Conservation (phyloP, 2,797 vertebrate genomes). For the Manis pentadactyla region DNA sequence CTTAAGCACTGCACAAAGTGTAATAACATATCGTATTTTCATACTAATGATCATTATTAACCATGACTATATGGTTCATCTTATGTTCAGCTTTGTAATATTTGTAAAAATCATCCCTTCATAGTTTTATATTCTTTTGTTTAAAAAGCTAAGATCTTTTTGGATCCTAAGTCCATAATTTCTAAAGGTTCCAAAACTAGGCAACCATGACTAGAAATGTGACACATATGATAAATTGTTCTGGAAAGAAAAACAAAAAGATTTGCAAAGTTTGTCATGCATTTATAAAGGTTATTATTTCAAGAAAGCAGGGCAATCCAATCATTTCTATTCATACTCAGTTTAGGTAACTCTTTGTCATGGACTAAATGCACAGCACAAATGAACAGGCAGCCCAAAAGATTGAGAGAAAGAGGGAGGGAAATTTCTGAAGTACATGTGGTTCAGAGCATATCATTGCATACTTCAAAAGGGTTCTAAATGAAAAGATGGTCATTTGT, state of each 20-base stretch:
- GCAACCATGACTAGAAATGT: not conserved
- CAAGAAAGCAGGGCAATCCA: not conserved
- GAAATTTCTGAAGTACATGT: conserved; percentile 4
- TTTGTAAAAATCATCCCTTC: not conserved
- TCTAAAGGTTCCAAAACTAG: conserved; percentile 46
- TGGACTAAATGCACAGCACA: not conserved
- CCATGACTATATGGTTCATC: not conserved
- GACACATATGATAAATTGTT: conserved; percentile 43
- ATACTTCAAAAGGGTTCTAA: not conserved
- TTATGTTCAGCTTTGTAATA: not conserved
- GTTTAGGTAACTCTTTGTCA: conserved; percentile 32
- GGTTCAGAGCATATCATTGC: not conserved
- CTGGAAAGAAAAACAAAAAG: conserved; percentile 30
- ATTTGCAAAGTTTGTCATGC: conserved; percentile 18
- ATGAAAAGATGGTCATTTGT: not conserved
- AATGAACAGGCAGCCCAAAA: not conserved
- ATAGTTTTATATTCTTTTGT: not conserved
- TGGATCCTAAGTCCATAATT: not conserved
- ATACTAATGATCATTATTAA: conserved; percentile 31
- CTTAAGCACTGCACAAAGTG: not conserved
- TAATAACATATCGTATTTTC: conserved; percentile 14
- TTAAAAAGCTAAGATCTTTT: not conserved
- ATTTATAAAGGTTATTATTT: conserved; percentile 58
- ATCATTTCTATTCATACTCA: conserved; percentile 22
- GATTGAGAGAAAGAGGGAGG: not conserved